Evolutionary conservation across 2,888 invertebrate species (phyloP).

Genomic region (Galerucella pusilla): DNA sequence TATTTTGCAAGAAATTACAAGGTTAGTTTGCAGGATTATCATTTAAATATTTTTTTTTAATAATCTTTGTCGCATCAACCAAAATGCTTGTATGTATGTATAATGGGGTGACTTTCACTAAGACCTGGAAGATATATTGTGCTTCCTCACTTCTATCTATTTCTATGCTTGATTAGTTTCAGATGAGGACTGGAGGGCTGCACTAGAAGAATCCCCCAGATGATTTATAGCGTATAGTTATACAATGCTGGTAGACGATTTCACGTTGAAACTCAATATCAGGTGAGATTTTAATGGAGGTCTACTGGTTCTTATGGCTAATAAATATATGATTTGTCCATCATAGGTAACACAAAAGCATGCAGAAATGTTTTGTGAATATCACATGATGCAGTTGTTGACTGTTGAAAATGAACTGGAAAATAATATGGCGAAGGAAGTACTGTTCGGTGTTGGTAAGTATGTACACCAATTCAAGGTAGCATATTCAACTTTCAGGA

Average conservation of each 20-base stretch:
- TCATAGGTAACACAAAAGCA: conserved; percentile 27
- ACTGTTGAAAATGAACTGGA: conserved; percentile 19
- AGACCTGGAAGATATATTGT: too few species aligned
- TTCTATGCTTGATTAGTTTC: neutral
- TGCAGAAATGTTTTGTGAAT: conserved; percentile 28
- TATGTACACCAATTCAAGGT: neutral
- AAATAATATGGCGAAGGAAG: conserved; percentile 16
- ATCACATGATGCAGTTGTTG: conserved; percentile 23
- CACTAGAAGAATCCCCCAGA: conserved; percentile 7
- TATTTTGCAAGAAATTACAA: conserved; percentile 27
- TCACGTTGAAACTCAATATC: conserved; percentile 15
- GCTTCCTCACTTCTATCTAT: neutral
- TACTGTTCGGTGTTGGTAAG: conserved; percentile 29
- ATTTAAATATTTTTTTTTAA: too few species aligned
- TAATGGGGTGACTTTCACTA: too few species aligned
- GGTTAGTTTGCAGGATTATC: conserved; percentile 11
- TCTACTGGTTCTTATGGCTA: too few species aligned
- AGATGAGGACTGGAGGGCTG: neutral
- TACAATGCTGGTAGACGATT: conserved; percentile 22
- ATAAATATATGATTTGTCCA: too few species aligned
- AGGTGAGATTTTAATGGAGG: neutral
- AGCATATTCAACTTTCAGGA: neutral
- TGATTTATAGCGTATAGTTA: conserved; percentile 8
- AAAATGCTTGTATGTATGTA: too few species aligned
- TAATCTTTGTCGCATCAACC: too few species aligned